Base-by-base conservation (phyloP, 2,797 vertebrate genomes). In the Dendrocincla fuliginosa region DNA sequence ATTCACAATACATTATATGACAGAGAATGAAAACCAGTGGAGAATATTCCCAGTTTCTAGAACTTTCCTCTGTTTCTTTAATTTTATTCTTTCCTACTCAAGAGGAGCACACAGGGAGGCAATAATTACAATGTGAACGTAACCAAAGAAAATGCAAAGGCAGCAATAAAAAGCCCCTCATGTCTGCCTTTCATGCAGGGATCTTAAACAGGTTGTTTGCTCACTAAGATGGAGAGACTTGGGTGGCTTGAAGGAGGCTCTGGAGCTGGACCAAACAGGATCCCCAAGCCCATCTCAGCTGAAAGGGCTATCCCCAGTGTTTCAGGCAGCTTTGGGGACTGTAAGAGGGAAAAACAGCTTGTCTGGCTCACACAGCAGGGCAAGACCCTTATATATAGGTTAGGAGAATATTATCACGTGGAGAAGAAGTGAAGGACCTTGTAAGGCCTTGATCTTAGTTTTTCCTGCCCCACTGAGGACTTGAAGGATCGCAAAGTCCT, bases 401-500 rank as follows among this genome's bases (percentile, higher is more conserved):
- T 84, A 57, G 60, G 71, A 85, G 50, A 4, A 41, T 68, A 68
- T n/a, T 27, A 13, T 37, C 67, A 37, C 46, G 28, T 4, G 4
- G 76, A 91, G 56, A 68, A 89, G 53, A 93, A 80, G 39, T 65
- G 47, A 84, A 65, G 76, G 84, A 81, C 73, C 50, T 78, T 75
- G 49, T 61, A 81, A 61, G 57, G 85, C 61, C 75, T 74, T 84
- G 64, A 75, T 83, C 81, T 89, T 95, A 53, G 37, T 81, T 59
- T 57, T 83, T 75, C 47, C 76, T 88, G 79, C 50, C 50, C 57
- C 73, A 52, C n/a, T 65, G 73, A 78, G 71, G 73, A 75, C 89
- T 84, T 77, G 39, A 85, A 65, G 79, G 69, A 86, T 90, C 76
- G 50, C 57, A 65, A 86, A 94, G 61, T 84, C 53, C 82, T 91